Conservation (phyloP, 2,888 invertebrate genomes). For the Amphimallon solstitiale region DNA sequence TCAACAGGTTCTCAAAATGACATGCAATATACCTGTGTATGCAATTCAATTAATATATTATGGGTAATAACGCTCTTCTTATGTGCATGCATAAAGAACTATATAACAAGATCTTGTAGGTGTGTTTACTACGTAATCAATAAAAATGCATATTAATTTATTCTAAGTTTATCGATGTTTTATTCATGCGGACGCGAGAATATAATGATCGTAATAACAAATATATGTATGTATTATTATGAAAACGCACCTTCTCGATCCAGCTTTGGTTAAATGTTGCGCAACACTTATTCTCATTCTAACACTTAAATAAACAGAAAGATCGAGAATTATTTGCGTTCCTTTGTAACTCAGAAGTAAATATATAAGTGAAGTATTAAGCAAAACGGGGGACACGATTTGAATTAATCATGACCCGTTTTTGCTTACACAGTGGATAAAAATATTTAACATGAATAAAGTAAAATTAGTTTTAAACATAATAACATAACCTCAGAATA, state of each 20-base stretch:
- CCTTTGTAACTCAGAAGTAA: too few relatives aligned
- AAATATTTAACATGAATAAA: too few relatives aligned
- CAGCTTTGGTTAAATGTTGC: constrained; percentile 1
- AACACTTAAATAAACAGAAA: not conserved
- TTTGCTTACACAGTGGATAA: too few relatives aligned
- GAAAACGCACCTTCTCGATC: not conserved
- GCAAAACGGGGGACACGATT: too few relatives aligned
- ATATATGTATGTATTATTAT: not conserved
- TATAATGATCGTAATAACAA: not conserved
- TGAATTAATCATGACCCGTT: too few relatives aligned
- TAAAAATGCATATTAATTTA: constrained; percentile 16
- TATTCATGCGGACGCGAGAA: not conserved
- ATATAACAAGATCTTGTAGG: not conserved
- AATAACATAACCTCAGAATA: too few relatives aligned
- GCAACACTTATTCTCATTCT: not conserved
- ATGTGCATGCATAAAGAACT: not conserved
- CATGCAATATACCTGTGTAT: too few relatives aligned
- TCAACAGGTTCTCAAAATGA: too few relatives aligned
- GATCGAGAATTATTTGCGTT: not conserved
- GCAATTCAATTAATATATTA: too few relatives aligned
- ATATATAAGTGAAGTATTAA: too few relatives aligned
- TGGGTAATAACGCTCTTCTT: too few relatives aligned
- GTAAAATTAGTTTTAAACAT: too few relatives aligned
- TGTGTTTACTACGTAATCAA: constrained; percentile 11
- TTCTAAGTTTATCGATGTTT: not conserved